A percentile compares a stretch with the other conserved stretches of the same genome.
Conservation (phyloP, 2,888 invertebrate genomes). For the Celastrina argiolus region DNA sequence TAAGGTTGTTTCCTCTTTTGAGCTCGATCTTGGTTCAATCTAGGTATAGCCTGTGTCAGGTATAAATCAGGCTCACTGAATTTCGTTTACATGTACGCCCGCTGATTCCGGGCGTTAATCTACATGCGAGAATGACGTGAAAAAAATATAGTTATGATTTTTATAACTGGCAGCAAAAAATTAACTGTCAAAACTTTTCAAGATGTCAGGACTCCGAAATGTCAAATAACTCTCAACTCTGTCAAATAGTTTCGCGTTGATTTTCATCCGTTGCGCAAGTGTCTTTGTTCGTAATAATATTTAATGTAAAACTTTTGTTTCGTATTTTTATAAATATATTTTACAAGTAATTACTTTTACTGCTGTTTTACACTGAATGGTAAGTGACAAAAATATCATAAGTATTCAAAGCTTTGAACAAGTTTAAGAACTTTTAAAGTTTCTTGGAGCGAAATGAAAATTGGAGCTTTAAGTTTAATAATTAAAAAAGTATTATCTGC, state of each 20-base stretch:
- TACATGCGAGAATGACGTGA: too few relatives aligned
- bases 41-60: too few relatives aligned
- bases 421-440: neutral
- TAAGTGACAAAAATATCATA: neutral
- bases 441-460: neutral
- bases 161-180: too few relatives aligned
- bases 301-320: neutral
- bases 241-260: conserved; percentile 24
- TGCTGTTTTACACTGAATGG: neutral
- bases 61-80: too few relatives aligned
- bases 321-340: neutral
- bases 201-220: neutral
- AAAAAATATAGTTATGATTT: too few relatives aligned
- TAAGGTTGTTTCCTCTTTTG: too few relatives aligned
- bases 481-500: neutral
- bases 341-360: neutral
- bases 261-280: neutral
- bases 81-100: too few relatives aligned
- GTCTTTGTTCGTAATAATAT: neutral
- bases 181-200: neutral
- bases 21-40: too few relatives aligned
- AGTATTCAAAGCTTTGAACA: neutral
- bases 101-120: too few relatives aligned
- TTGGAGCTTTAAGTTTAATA: neutral
- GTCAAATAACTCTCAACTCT: too few relatives aligned